Evolutionary conservation across 92 coral and sea anemone genomes (phyloP), one percentile per base, ranked within the genome.

Genomic region (Epizoanthus stellaris): DNA sequence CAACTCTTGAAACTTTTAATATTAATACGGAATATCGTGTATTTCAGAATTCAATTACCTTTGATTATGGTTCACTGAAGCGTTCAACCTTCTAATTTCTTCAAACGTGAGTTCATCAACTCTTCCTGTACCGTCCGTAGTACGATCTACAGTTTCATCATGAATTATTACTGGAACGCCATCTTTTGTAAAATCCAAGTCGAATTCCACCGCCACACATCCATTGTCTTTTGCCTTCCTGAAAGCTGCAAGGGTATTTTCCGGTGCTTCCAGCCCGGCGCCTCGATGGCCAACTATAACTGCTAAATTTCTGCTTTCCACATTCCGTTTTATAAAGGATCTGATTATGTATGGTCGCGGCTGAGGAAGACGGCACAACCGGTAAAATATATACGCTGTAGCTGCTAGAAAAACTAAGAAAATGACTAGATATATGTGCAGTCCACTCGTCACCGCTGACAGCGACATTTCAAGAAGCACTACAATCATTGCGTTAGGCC

Each of bases 161-260:
- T 96, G 98, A 89, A 96, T 94, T 80, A 96, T 91, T 90, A 96
- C 95, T 61, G 96, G 96, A 9, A 91, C 92, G 80, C 98, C 98
- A 92, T 96, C 98, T 90, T 90, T 92, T 20, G 98, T 92, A 80
- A 96, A 95, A 70, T 94, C 98, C 63, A 96, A 93, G 77, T 96
- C 98, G 85, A 96, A 96, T 73, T 96, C 98, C 34, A 96, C 98
- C 3, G 90, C 98, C 43, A 67, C 73, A n/a, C 98, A 98, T 20
- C 98, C 98, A 77, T 89, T 92, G 81, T 96, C 90, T 67, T 93
- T 93, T 42, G 98, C 98, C 79, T 88, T 86, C 70, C 89, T 88
- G 67, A 96, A 96, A 34, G 98, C 98, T 7, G 94, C 95, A 3
- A 96, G 61, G 5, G 98, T 96, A 73, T 96, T 96, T 73, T 96